A percentile compares a stretch with the other conserved stretches of the same genome.
phyloP scores from a whole-genome alignment of 2,888 invertebrate species.

The Nemurella pictetii region DNA sequence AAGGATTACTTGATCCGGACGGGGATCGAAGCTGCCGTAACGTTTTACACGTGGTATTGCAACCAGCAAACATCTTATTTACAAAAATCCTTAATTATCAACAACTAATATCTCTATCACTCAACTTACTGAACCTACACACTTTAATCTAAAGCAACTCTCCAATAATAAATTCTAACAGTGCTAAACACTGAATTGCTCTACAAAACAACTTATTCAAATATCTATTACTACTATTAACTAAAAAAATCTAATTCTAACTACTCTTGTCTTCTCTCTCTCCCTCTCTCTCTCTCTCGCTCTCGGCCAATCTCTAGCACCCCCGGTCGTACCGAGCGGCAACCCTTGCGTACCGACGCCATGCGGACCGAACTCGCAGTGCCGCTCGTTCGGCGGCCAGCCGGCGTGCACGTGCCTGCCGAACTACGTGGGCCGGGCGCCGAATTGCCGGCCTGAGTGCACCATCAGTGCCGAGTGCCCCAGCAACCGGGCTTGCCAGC shows the following conservation, averaged over 20 bases:
- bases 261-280: conserved; percentile 8
- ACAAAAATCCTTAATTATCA: neutral
- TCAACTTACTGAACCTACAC: neutral
- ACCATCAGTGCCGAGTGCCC: conserved; percentile 83
- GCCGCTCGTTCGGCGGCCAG: conserved; percentile 73
- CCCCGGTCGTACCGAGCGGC: conserved; percentile 59
- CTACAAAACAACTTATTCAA: neutral
- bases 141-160: neutral
- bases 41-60: neutral
- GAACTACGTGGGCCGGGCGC: conserved; percentile 79
- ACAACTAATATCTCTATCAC: neutral
- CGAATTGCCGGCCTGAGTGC: conserved; percentile 86
- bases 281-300: conserved; percentile 32
- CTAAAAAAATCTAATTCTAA: neutral
- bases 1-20: too few relatives aligned
- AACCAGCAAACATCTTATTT: neutral
- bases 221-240: neutral
- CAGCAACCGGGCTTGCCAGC: conserved; percentile 79
- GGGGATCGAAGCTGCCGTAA: too few relatives aligned
- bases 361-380: conserved; percentile 83
- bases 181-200: neutral
- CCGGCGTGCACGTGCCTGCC: conserved; percentile 79
- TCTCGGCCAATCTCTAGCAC: conserved; percentile 53
- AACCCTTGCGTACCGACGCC: conserved; percentile 83
- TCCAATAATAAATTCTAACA: neutral